Percentiles rank a stretch among this genome's conserved stretches.
Conservation (phyloP, 2,113 vertebrate species). For the Dicrurus megarhynchus region DNA sequence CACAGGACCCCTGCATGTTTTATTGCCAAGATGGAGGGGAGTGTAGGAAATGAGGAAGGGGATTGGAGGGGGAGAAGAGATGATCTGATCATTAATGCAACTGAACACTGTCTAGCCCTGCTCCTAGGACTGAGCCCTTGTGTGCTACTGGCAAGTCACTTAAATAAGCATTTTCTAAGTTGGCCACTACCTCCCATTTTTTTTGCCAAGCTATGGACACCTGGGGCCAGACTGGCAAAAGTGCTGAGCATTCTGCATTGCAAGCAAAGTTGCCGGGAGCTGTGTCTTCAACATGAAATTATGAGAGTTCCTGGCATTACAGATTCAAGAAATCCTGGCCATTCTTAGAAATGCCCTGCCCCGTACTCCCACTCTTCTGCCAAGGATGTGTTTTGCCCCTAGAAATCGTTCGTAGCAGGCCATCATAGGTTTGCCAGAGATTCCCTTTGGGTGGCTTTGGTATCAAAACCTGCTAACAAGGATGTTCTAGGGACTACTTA, state of each 20-base stretch:
- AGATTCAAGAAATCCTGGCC: background rate
- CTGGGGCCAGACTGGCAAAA: slow-evolving; percentile 26
- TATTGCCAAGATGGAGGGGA: slow-evolving; percentile 2
- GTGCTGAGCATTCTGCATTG: background rate
- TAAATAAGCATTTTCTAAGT: slow-evolving; percentile 34
- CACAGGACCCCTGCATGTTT: background rate
- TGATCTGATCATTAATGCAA: slow-evolving; percentile 27
- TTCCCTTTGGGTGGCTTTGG: background rate
- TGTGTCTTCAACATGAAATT: background rate
- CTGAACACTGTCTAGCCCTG: background rate
- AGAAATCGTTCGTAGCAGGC: background rate
- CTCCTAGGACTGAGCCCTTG: background rate
- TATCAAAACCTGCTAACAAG: background rate
- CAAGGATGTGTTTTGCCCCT: background rate
- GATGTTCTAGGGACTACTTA: background rate
- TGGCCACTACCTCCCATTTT: background rate
- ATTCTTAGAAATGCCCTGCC: background rate
- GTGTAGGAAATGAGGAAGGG: slow-evolving; percentile 17
- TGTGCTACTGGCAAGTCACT: slow-evolving; percentile 34
- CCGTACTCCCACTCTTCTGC: background rate
- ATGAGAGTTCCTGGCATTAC: background rate
- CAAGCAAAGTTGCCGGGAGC: background rate
- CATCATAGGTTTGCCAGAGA: background rate
- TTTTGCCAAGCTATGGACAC: slow-evolving; percentile 7
- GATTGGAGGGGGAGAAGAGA: slow-evolving; percentile 37